Percentiles rank a stretch among this genome's conserved stretches.
Conservation (phyloP, 2,888 invertebrate species). For the Caenorhabditis virilis region DNA sequence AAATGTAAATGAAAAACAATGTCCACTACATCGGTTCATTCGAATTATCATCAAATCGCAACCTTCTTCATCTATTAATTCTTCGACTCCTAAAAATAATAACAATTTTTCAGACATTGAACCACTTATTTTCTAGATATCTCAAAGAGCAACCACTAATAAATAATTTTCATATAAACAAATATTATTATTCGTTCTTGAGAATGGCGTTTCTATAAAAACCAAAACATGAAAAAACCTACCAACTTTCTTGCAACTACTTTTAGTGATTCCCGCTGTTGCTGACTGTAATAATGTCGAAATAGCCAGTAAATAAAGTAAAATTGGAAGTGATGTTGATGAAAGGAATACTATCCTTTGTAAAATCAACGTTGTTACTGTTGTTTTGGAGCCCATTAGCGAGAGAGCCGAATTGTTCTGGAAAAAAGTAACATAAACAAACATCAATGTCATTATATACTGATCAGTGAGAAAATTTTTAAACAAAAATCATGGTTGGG, state of each 20-base stretch:
- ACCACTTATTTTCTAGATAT: background rate
- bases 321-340: conserved; percentile 18
- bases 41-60: conserved; percentile 59
- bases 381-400: conserved; percentile 35
- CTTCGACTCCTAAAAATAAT: conserved; percentile 47
- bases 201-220: background rate
- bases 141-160: background rate
- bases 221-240: conserved; percentile 13
- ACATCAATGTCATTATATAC: too few relatives aligned
- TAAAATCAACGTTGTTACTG: background rate
- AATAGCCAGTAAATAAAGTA: conserved; percentile 10
- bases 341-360: background rate
- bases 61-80: conserved; percentile 58
- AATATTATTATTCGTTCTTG: background rate
- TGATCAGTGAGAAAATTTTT: too few relatives aligned
- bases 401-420: too few relatives aligned
- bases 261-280: conserved; percentile 24
- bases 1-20: conserved; percentile 57
- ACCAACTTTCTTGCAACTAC: conserved; percentile 46
- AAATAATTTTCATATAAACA: background rate
- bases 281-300: conserved; percentile 16
- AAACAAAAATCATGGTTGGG: too few relatives aligned
- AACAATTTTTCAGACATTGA: background rate
- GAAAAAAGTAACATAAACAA: too few relatives aligned
- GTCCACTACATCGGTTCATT: conserved; percentile 59